Evolutionary conservation across 2,113 vertebrate species (phyloP), one percentile per base, ranked within the genome.

Genomic region (Struthidea cinerea): DNA sequence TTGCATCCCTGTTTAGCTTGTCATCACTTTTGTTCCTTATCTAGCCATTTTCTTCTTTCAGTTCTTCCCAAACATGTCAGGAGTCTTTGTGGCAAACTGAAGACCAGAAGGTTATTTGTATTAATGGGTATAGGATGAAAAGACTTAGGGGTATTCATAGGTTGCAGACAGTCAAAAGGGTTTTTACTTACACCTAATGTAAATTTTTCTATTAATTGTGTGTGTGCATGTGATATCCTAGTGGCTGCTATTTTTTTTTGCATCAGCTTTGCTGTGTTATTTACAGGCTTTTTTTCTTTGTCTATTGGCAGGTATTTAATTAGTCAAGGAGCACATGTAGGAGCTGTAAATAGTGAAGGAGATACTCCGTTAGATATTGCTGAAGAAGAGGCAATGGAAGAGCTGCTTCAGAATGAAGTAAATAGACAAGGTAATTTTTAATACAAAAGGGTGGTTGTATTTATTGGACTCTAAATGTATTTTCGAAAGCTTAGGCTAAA

Each of bases 311-410:
- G 99, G 95, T 99, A 99, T 98, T 98, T 99, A 96, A 99, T 99
- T 97, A 98, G 98, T 96, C 99, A 99, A 96, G 99, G 99, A 95
- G 99, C 99, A 64, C 98, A 96, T 93, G 99, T 99, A 82, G 99
- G 99, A 57, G 99, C 99, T 92, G 99, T 99, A 60, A 99, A 99
- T 97, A 99, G 99, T 96, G 99, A 99, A 97, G 99, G 99, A n/a
- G 99, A 99, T 91, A 99, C 99, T 18, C 99, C 99, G 59, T 97
- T 99, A 98, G 99, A 99, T 98, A 99, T 99, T 71, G 99, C 99
- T 44, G 99, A 99, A 94, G 99, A 99, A 87, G 99, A 99, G 88
- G 98, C 99, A 79, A 99, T 99, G 99, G 99, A 99, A 97, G 99
- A 99, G 95, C 98, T 99, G 60, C 98, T 99, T 97, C 98, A 99